Evolutionary conservation across 2,797 vertebrate species (phyloP).

Genomic region (Coendou prehensilis): DNA sequence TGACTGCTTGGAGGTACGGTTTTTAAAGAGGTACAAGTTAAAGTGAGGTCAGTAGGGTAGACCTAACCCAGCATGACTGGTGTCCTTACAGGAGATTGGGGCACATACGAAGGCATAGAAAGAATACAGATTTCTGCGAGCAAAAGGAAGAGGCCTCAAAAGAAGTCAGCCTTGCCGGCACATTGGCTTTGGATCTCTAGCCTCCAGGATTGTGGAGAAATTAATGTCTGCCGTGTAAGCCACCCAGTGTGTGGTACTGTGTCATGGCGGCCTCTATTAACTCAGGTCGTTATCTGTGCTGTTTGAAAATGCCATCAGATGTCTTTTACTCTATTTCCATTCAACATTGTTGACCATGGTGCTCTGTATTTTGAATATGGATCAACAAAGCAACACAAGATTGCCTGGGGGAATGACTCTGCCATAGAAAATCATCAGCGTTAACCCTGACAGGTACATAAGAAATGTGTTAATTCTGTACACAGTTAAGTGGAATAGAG

Average conservation of each 20-base stretch:
- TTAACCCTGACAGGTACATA: no score
- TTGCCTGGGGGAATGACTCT: no score
- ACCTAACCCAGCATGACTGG: not conserved
- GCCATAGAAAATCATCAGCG: no score
- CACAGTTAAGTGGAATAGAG: not conserved
- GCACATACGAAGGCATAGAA: accelerated
- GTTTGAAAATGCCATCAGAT: not conserved
- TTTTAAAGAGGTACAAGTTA: not conserved
- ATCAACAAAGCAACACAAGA: not conserved
- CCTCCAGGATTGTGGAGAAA: not conserved
- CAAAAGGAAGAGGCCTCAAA: not conserved
- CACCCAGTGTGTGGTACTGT: accelerated
- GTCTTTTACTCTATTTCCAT: not conserved
- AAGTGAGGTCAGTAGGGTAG: not conserved
- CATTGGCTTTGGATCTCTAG: not conserved
- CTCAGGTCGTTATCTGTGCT: not conserved
- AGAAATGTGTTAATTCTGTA: not conserved
- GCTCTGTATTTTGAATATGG: not conserved
- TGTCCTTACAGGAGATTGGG: not conserved
- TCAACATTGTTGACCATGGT: accelerated
- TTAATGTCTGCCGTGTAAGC: not conserved
- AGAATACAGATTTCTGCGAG: not conserved
- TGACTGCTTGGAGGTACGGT: not conserved
- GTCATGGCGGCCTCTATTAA: no score
- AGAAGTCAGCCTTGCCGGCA: accelerated